phyloP scores from a whole-genome alignment of 2,888 invertebrate species.

The Meiosimyza decipiens region DNA sequence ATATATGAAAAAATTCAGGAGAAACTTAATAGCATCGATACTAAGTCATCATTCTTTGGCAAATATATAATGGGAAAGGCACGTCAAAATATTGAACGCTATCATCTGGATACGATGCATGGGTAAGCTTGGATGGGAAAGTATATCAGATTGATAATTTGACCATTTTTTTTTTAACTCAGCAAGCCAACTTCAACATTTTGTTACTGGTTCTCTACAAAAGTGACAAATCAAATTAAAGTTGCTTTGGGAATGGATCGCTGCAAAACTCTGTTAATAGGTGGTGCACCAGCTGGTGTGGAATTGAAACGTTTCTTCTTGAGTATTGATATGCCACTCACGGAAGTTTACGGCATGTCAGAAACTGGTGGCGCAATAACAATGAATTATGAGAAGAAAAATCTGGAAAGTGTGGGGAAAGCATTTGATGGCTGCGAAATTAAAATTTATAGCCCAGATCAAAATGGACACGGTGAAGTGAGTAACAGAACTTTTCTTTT shows the following conservation, averaged over 20 bases:
- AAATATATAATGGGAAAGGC: conserved; percentile 77
- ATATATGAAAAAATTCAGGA: conserved; percentile 95
- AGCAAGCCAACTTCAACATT: conserved; percentile 35
- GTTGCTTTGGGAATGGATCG: conserved; percentile 80
- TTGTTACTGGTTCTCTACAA: conserved; percentile 66
- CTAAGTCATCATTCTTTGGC: conserved; percentile 75
- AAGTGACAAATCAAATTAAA: conserved; percentile 79
- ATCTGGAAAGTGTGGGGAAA: conserved; percentile 78
- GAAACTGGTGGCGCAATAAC: conserved; percentile 85
- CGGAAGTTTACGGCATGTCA: conserved; percentile 90
- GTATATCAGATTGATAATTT: neutral
- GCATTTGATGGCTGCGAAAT: conserved; percentile 75
- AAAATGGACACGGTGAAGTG: conserved; percentile 80
- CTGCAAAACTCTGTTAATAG: conserved; percentile 75
- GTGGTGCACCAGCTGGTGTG: conserved; percentile 84
- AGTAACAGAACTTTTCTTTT: conserved; percentile 3
- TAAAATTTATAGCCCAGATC: conserved; percentile 74
- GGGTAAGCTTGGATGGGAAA: conserved; percentile 65
- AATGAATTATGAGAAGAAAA: conserved; percentile 47
- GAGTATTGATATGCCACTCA: conserved; percentile 82
- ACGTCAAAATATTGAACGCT: conserved; percentile 71
- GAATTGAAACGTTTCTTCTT: conserved; percentile 88
- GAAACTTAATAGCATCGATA: conserved; percentile 79
- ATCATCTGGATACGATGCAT: conserved; percentile 71
- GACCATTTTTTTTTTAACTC: neutral